Conservation (phyloP, 2,797 vertebrate species). For the Ptychadena robeensis region DNA sequence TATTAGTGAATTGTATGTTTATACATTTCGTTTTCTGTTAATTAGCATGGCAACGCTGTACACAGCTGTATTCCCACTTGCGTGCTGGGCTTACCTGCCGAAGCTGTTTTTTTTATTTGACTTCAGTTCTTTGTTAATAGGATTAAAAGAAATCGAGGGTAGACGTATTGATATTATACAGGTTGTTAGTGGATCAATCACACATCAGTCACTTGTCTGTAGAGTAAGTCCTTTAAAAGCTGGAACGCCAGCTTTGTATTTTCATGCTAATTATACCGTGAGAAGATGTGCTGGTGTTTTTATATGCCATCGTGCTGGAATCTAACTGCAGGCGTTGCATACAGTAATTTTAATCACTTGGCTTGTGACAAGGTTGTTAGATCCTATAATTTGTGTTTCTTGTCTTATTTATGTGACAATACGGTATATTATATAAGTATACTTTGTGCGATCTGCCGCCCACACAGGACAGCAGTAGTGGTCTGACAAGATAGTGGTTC, state of each 20-base stretch:
- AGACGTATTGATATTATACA: too few species aligned
- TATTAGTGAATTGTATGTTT: too few species aligned
- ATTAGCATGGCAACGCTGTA: too few species aligned
- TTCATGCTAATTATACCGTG: background rate
- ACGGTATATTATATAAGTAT: background rate
- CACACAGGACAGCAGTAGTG: background rate
- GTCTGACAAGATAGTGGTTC: background rate
- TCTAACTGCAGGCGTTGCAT: background rate
- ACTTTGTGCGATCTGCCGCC: background rate
- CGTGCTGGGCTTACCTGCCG: too few species aligned
- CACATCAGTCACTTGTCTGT: too few species aligned
- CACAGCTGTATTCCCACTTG: too few species aligned
- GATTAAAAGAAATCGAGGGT: too few species aligned
- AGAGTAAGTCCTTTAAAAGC: too few species aligned
- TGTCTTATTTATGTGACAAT: background rate
- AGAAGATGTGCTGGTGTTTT: background rate
- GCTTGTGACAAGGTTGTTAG: background rate
- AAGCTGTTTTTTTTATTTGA: too few species aligned
- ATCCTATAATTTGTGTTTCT: conserved; percentile 9
- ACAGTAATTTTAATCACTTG: conserved; percentile 1
- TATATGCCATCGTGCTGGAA: background rate
- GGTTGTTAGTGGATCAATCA: too few species aligned
- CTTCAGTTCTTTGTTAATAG: too few species aligned
- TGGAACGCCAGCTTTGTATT: background rate
- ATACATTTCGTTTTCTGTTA: too few species aligned